Evolutionary conservation across 2,888 invertebrate genomes (phyloP).

Genomic region (Noctua janthe): DNA sequence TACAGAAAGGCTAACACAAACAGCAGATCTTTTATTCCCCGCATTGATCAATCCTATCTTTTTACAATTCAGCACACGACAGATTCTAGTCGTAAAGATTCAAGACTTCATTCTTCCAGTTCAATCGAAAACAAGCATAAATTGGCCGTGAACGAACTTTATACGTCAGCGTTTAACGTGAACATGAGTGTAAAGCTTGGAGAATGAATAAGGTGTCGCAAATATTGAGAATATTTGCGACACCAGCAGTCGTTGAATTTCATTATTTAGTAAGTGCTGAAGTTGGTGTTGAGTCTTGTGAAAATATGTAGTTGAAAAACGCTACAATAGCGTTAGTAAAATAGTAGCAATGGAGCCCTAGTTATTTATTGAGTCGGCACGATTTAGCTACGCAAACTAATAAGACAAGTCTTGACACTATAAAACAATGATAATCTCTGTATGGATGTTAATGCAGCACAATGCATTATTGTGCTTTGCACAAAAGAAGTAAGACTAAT

Average conservation of each 20-base stretch:
- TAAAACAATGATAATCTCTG: background rate
- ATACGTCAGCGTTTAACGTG: constrained; percentile 71
- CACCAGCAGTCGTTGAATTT: constrained; percentile 15
- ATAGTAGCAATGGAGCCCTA: background rate
- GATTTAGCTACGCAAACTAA: background rate
- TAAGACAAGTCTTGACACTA: background rate
- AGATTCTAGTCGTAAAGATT: constrained; percentile 66
- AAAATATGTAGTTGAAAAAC: background rate
- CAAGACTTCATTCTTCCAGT: constrained; percentile 70
- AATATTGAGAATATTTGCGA: too few relatives aligned
- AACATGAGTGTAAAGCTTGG: constrained; percentile 72
- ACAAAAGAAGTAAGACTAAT: background rate
- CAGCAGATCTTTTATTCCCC: constrained; percentile 17
- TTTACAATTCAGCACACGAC: constrained; percentile 66
- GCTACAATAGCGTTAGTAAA: background rate
- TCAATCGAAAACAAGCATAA: constrained; percentile 75
- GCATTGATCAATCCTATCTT: constrained; percentile 46
- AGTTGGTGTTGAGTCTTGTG: background rate
- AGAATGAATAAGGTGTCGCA: constrained; percentile 48
- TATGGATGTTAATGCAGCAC: background rate
- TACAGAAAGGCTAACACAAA: background rate
- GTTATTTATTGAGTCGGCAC: too few relatives aligned
- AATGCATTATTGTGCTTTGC: background rate
- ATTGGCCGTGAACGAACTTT: constrained; percentile 78
- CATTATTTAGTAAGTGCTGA: constrained; percentile 33